Evolutionary conservation across 2,888 invertebrate genomes (phyloP), one percentile per base, ranked within the genome.

Genomic region (Nebria salina): DNA sequence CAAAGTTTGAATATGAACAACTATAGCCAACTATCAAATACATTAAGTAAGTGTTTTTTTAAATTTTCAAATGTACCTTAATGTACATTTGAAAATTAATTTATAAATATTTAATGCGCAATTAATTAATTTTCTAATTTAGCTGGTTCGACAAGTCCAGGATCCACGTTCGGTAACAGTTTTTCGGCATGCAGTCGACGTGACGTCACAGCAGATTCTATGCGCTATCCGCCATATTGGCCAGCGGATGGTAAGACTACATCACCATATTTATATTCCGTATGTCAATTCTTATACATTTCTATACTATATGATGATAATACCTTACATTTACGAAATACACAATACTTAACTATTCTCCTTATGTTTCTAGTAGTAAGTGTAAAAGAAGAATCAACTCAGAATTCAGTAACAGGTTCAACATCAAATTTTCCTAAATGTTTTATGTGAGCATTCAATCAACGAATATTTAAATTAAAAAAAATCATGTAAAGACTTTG

Each of bases 1-100:
- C 89, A 89, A 85, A 89, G 90, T 76, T 87, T 89, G 65, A 84
- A 88, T 65, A 89, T 90, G 89, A 89, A 89, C 83, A 87, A 88
- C 11, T 89, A 90, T 84, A 86, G 89, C 75, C 89, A 90, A 83
- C 84, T 89, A 82, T 85, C 87, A 75, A 86, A 88, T 34, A 86
- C 88, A n/a, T 83, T 89, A 85, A 86, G 89, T 89, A 87, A 89
- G 89, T 87, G 89, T 87, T 81, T 41, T 54, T 54, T 11, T 54
- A 11, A 54, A 11, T 54, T 54, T 11, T 54, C 8, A 11, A 11
- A 54, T 11, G 1, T 8, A 7, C 54, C 1, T 0, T 54, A 9
- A 43, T 20, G 20, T 20, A 20, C 20, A 20, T 20, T 20, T 20
- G 20, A 20, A 20, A 20, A 20, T 20, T 20, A 20, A 20, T 54